These are phyloP conservation scores for Spinibarbus caldwelli DNA, from an alignment of 2,797 vertebrate genomes.

Conservation along the genomic window DNA sequence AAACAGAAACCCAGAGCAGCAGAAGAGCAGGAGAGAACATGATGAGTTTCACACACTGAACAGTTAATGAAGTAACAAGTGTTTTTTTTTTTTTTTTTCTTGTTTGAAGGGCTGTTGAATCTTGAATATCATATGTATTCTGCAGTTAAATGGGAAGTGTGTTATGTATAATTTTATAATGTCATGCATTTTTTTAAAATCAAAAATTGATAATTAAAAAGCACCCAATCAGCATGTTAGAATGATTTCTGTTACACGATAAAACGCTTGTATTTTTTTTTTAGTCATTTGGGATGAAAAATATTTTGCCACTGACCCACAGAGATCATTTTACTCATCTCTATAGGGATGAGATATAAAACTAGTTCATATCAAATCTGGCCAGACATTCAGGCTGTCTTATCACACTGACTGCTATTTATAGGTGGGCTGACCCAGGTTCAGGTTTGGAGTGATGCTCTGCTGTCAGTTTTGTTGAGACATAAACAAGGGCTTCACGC, in stretches of 20 bases:
- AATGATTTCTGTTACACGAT: not conserved
- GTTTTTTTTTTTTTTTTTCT: not conserved
- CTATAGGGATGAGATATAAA: conserved; percentile 26
- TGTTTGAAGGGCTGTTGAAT: not conserved
- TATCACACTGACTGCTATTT: conserved; percentile 9
- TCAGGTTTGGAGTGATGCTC: conserved; percentile 11
- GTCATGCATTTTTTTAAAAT: not conserved
- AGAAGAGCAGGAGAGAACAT: conserved; percentile 6
- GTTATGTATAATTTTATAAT: not conserved
- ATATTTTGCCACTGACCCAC: not conserved
- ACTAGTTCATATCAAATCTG: conserved; percentile 37
- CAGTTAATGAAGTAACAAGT: not conserved
- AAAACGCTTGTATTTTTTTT: not conserved
- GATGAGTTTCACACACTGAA: conserved; percentile 15
- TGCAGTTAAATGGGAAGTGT: not conserved
- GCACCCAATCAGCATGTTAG: not conserved
- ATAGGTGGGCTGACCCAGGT: not conserved
- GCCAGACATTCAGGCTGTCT: conserved; percentile 16
- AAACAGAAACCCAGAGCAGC: conserved; percentile 35
- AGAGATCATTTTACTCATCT: not conserved
- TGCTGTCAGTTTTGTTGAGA: conserved; percentile 22
- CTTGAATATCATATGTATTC: not conserved
- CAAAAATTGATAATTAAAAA: no score
- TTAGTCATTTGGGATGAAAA: not conserved
- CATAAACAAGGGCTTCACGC: conserved; percentile 3